Base-by-base conservation (phyloP, 2,888 invertebrate species). In the Dendrolimus houi region DNA sequence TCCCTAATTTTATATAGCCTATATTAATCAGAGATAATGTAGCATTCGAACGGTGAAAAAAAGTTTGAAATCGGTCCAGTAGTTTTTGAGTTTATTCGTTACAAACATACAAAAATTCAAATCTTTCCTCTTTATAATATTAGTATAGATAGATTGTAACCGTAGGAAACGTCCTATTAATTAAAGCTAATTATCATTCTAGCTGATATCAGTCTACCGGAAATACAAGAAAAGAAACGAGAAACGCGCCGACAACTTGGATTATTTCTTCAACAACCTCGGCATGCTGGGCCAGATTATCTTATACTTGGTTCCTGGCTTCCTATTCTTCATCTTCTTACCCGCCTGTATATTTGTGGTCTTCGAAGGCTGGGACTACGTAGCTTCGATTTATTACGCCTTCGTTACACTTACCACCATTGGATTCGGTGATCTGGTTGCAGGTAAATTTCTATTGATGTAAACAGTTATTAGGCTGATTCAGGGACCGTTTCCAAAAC, bases 351-450 rank as follows among this genome's bases (percentile, higher is more conserved):
- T 97, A 52, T 97, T 98, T 73, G 94, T 95, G 14, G 92, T 95
- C 57, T 96, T 96, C 70, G 98, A 98, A 86, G 93, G 93, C 1
- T 98, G 98, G 98, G 92, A 93, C 9, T 98, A 95, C 75, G 93
- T 96, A 9, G 94, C 96, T 53, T 93, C 97, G 0, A 92, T 97
- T 53, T 98, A 97, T 79, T 98, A 96, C 74, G 95, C 96, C 17
- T 97, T 96, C 75, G 96, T 97, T 12, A 96, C 96, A 0, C 91
- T 96, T 10, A 95, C 96, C 2, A 97, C 97, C 6, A 97, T 98
- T 64, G 97, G 97, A 52, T 98, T 97, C 80, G 98, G 98, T n/a
- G 98, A 98, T 81, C 94, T 94, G 74, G 97, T 98, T 42, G 97
- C 97, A 81, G 96, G 96, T 96, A 85, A 71, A 59, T 60, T 3